These are phyloP conservation scores for Xenopus petersii DNA, from an alignment of 2,797 vertebrate species.

Conservation along the genomic window DNA sequence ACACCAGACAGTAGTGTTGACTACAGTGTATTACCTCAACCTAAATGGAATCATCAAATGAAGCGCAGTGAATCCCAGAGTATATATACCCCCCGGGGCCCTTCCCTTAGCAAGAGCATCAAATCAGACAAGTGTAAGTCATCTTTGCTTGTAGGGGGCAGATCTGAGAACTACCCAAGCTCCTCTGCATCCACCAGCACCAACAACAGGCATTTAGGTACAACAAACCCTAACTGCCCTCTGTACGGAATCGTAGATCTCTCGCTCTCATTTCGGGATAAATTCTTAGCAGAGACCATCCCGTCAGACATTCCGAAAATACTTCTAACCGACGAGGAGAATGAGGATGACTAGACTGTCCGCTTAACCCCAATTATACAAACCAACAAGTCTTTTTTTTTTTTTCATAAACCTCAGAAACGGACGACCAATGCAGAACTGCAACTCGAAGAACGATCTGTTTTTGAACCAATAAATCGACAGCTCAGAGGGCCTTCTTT, in stretches of 20 bases:
- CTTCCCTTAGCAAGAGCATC: slow-evolving; percentile 11
- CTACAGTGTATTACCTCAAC: fast-evolving
- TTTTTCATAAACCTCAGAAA: too few relatives aligned
- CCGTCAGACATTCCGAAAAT: not conserved
- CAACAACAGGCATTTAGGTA: not conserved
- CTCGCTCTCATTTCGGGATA: slow-evolving; percentile 15
- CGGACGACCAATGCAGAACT: too few relatives aligned
- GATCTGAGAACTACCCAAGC: not conserved
- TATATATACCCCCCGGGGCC: not conserved
- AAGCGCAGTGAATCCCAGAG: not conserved
- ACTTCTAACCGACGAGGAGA: slow-evolving; percentile 4
- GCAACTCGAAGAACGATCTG: too few relatives aligned
- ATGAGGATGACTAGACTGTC: slow-evolving; percentile 17
- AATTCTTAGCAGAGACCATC: not conserved
- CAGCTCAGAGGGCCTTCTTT: too few relatives aligned
- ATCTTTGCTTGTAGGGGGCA: not conserved
- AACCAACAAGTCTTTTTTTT: too few relatives aligned
- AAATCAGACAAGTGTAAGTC: not conserved
- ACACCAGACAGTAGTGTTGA: slow-evolving; percentile 1
- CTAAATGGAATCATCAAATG: too few relatives aligned
- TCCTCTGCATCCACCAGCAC: not conserved
- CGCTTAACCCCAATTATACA: too few relatives aligned
- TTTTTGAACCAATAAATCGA: too few relatives aligned
- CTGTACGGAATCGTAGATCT: not conserved
- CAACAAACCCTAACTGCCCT: too few relatives aligned